Percentiles rank a stretch among this genome's conserved stretches.
phyloP scores from a whole-genome alignment of 2,113 vertebrate genomes.

The Alethe castanea region DNA sequence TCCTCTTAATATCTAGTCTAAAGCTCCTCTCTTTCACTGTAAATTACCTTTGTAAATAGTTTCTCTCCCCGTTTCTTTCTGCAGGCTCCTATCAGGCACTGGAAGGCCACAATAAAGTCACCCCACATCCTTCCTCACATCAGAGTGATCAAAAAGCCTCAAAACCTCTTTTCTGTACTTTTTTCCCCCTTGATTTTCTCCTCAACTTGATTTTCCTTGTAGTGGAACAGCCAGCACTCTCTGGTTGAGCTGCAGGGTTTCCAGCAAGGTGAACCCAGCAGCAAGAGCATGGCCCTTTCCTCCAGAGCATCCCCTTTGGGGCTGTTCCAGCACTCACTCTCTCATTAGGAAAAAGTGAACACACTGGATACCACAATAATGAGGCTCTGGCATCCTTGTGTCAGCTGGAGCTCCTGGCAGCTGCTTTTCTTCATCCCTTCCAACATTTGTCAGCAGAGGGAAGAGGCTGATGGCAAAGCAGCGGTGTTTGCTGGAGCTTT shows the following conservation, averaged over 20 bases:
- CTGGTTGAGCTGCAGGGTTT: not conserved
- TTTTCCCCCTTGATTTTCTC: not conserved
- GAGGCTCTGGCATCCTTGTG: not conserved
- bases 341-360: not conserved
- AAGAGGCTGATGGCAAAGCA: not conserved
- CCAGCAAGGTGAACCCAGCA: not conserved
- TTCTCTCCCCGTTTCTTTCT: not conserved
- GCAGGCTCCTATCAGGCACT: not conserved
- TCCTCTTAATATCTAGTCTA: not conserved
- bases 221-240: not conserved
- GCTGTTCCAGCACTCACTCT: not conserved
- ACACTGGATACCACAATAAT: not conserved
- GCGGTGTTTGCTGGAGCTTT: not conserved
- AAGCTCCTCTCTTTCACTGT: not conserved
- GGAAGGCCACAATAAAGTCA: not conserved
- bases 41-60: not conserved
- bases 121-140: not conserved
- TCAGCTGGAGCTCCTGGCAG: not conserved
- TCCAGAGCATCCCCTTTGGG: not conserved
- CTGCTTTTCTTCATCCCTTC: not conserved
- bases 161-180: not conserved
- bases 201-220: not conserved
- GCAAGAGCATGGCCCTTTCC: accelerated
- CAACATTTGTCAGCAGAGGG: not conserved
- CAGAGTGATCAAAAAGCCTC: not conserved